Evolutionary conservation across 2,113 vertebrate genomes (phyloP).

Genomic region (Artemisiospiza belli): DNA sequence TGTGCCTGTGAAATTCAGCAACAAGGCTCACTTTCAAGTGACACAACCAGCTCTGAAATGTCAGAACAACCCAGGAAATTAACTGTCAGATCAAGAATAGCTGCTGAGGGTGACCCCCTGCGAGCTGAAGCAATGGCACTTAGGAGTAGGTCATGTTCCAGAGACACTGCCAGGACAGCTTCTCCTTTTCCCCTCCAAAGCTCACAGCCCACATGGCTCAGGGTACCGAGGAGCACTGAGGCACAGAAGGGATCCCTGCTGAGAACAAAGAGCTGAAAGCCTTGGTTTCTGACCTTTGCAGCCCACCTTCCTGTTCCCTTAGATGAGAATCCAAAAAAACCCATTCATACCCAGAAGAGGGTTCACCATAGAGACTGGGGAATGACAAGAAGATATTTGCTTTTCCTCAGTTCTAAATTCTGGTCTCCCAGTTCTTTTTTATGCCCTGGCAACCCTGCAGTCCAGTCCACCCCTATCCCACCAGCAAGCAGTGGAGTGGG

Average conservation of each 20-base stretch:
- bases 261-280: neutral
- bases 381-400: neutral
- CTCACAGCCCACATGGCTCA: neutral
- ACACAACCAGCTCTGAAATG: neutral
- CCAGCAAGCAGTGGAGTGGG: neutral
- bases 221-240: neutral
- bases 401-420: neutral
- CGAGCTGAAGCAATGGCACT: neutral
- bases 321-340: neutral
- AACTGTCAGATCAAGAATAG: neutral
- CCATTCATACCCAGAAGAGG: neutral
- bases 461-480: neutral
- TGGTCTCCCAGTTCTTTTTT: neutral
- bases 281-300: neutral
- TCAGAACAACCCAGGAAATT: neutral
- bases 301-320: neutral
- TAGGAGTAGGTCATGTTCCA: neutral
- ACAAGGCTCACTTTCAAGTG: neutral
- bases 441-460: neutral
- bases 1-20: neutral
- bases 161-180: neutral
- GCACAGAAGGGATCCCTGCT: neutral
- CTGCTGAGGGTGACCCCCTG: neutral
- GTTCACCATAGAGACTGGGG: neutral
- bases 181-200: neutral